Conservation (phyloP, 2,888 invertebrate species). For the Eupithecia subfuscata region DNA sequence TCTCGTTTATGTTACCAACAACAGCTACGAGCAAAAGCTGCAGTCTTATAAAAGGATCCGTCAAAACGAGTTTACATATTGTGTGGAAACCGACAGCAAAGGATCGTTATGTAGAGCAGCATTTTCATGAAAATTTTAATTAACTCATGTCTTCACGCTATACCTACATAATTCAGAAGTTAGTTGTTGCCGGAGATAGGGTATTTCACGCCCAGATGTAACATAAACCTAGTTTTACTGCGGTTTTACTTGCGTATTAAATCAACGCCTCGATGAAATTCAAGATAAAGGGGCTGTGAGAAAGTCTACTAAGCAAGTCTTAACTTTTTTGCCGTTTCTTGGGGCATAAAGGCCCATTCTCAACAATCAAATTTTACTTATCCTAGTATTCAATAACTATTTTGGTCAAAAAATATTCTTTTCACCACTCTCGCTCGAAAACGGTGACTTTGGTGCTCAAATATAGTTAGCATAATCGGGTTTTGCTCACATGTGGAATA, state of each 20-base stretch:
- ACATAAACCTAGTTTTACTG: slow-evolving; percentile 7
- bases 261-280: slow-evolving; percentile 1
- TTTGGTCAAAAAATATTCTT: too few species aligned
- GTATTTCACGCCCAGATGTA: slow-evolving; percentile 32
- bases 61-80: background rate
- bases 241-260: slow-evolving; percentile 8
- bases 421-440: too few species aligned
- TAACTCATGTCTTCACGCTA: slow-evolving; percentile 25
- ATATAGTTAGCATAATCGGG: too few species aligned
- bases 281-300: background rate
- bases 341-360: background rate
- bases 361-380: too few species aligned
- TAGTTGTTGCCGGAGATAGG: slow-evolving; percentile 39
- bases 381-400: too few species aligned
- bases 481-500: too few species aligned
- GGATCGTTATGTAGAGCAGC: slow-evolving; percentile 2
- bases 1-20: too few species aligned
- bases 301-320: background rate
- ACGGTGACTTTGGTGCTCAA: too few species aligned
- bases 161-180: slow-evolving; percentile 34
- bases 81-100: background rate
- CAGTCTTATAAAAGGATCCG: background rate
- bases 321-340: background rate
- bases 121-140: slow-evolving; percentile 45
- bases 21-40: background rate